Conservation (phyloP, 1,140 invertebrate genomes). For the Leguminivora glycinivorella region DNA sequence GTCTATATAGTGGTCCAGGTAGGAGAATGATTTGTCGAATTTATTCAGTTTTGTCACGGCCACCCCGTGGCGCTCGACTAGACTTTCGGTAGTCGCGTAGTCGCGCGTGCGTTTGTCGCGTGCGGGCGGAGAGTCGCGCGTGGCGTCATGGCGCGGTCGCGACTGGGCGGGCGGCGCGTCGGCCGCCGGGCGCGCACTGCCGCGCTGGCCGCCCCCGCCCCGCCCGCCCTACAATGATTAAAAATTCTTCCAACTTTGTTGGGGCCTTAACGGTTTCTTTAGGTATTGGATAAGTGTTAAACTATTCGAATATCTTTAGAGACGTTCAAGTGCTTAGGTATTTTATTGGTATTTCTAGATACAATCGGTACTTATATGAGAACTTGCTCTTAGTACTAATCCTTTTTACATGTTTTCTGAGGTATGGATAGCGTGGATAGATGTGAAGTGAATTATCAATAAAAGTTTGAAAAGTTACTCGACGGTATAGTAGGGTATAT, state of each 20-base stretch:
- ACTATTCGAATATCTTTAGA: not conserved
- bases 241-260: constrained; percentile 67
- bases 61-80: too few relatives aligned
- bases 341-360: not conserved
- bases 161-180: constrained; percentile 58
- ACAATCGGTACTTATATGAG: too few relatives aligned
- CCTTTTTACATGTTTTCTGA: too few relatives aligned
- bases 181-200: constrained; percentile 70
- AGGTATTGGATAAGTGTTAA: constrained; percentile 3
- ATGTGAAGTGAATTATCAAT: too few relatives aligned
- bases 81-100: constrained; percentile 49
- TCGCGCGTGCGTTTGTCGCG: constrained; percentile 36
- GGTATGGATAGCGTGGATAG: too few relatives aligned
- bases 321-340: not conserved
- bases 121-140: constrained; percentile 45
- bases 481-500: too few relatives aligned
- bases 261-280: constrained; percentile 52
- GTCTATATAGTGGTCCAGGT: constrained; percentile 78
- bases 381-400: too few relatives aligned
- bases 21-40: constrained; percentile 77
- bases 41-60: constrained; percentile 78
- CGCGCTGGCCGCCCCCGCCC: constrained; percentile 60
- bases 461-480: too few relatives aligned
- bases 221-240: constrained; percentile 57
- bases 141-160: constrained; percentile 65